phyloP scores from a whole-genome alignment of 1,140 invertebrate genomes.

The Proales similis region DNA sequence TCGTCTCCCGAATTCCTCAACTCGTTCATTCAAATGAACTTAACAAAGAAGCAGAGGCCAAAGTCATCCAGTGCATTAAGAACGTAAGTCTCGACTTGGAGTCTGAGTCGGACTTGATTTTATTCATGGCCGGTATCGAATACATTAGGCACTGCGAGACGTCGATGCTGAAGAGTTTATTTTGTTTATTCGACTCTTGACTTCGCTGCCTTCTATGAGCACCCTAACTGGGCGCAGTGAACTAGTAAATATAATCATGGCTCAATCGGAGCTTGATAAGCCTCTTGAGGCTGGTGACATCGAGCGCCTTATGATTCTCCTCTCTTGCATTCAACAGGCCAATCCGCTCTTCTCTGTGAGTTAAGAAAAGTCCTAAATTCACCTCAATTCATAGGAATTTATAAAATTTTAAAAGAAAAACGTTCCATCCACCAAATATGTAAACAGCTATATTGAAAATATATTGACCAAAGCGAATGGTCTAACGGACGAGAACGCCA shows the following conservation, averaged over 20 bases:
- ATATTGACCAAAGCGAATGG: constrained; percentile 56
- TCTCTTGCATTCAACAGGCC: constrained; percentile 33
- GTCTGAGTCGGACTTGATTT: no score
- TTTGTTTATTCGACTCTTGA: constrained; percentile 74
- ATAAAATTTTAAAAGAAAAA: constrained; percentile 68
- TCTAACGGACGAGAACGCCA: constrained; percentile 53
- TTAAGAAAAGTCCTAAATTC: no score
- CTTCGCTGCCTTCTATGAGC: constrained; percentile 68
- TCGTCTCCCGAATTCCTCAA: constrained; percentile 71
- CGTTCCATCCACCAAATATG: constrained; percentile 75
- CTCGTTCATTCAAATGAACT: constrained; percentile 65
- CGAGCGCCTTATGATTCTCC: constrained; percentile 63
- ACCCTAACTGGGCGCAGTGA: constrained; percentile 74
- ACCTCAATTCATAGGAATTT: no score
- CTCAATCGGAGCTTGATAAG: constrained; percentile 70
- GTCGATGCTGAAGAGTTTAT: constrained; percentile 85
- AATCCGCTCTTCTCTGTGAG: constrained; percentile 18
- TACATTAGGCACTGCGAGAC: constrained; percentile 58
- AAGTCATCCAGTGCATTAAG: constrained; percentile 73
- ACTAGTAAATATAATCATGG: constrained; percentile 71
- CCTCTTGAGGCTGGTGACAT: constrained; percentile 59
- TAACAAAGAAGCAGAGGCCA: constrained; percentile 76
- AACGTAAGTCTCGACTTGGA: no score
- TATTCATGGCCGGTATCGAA: constrained; percentile 31
- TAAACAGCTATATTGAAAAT: constrained; percentile 76